These are phyloP conservation scores for Petromus typicus DNA, from an alignment of 2,113 vertebrate species.

Conservation along the genomic window DNA sequence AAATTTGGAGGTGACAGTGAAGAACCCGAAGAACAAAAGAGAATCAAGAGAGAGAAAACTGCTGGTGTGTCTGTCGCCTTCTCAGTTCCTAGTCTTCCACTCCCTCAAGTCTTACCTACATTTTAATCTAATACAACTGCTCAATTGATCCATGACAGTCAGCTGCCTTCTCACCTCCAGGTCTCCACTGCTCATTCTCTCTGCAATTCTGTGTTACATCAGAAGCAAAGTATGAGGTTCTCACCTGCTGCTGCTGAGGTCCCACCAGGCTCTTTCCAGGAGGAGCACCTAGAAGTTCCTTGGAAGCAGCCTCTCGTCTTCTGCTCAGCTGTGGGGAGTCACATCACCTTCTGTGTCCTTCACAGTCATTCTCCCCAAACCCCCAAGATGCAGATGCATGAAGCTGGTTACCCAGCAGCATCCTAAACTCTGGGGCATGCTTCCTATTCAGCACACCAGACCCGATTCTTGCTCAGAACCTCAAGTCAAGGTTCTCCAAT, in stretches of 20 bases:
- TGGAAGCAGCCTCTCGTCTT: neutral
- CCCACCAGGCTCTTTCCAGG: rapidly evolving
- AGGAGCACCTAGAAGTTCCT: neutral
- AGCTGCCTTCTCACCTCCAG: neutral
- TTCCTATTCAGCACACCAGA: too few relatives aligned
- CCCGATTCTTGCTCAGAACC: neutral
- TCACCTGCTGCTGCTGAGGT: neutral
- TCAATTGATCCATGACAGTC: neutral
- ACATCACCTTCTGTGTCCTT: neutral
- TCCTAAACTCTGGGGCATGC: too few relatives aligned
- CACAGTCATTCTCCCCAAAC: neutral
- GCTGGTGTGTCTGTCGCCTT: neutral
- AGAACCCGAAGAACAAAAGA: neutral
- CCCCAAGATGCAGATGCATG: rapidly evolving
- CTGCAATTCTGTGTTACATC: too few relatives aligned
- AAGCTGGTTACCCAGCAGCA: neutral
- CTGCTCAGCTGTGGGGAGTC: neutral
- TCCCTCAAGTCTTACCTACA: neutral
- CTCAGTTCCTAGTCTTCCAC: neutral
- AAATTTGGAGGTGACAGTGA: neutral
- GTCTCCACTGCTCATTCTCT: neutral
- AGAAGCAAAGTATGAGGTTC: neutral
- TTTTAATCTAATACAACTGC: neutral
- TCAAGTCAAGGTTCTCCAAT: neutral
- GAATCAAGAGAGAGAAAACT: neutral